Conservation (phyloP, 2,797 vertebrate species). For the Pagetopsis macropterus region DNA sequence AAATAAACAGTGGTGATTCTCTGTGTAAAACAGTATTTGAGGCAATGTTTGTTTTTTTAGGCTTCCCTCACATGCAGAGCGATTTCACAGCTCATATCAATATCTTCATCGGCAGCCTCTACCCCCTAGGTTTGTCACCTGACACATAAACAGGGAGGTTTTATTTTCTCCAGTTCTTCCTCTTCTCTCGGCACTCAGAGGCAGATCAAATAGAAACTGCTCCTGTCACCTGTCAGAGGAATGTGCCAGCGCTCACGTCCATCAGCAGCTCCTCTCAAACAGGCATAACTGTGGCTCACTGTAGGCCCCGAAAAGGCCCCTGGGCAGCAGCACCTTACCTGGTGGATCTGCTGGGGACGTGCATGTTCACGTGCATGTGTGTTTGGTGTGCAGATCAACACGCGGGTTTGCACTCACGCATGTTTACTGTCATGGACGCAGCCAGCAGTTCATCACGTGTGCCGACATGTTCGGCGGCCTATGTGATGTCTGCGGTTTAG, state of each 20-base stretch:
- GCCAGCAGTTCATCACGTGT: conserved; percentile 75
- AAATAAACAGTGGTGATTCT: background rate
- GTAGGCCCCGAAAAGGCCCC: conserved; percentile 68
- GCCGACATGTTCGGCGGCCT: conserved; percentile 82
- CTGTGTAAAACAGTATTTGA: background rate
- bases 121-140: conserved; percentile 44
- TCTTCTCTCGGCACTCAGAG: conserved; percentile 79
- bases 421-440: conserved; percentile 68
- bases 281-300: conserved; percentile 62
- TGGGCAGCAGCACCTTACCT: conserved; percentile 61
- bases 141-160: conserved; percentile 41
- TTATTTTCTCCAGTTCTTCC: conserved; percentile 75
- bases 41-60: background rate
- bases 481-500: conserved; percentile 87
- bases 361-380: conserved; percentile 1
- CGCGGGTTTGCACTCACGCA: conserved; percentile 51
- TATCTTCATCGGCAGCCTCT: conserved; percentile 15
- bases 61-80: background rate
- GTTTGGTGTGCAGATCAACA: conserved; percentile 26
- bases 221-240: conserved; percentile 85
- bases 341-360: conserved; percentile 43
- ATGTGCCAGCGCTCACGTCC: conserved; percentile 78
- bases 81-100: conserved; percentile 9
- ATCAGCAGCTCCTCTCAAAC: conserved; percentile 76
- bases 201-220: conserved; percentile 84